Evolutionary conservation across 2,113 vertebrate genomes (phyloP), one percentile per base, ranked within the genome.

Genomic region (Chauna torquata): DNA sequence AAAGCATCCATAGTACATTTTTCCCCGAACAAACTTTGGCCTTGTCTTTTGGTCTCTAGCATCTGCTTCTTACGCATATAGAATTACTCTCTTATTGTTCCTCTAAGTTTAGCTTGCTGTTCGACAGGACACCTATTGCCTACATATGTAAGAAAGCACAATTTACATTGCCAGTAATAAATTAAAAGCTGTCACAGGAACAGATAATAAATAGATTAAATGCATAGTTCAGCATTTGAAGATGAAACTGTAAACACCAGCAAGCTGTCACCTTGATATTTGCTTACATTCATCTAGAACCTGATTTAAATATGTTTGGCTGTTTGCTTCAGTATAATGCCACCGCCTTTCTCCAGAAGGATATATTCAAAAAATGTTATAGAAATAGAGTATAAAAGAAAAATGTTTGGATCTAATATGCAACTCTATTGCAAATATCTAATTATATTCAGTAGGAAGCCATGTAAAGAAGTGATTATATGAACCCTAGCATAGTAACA

Each of bases 211-310:
- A 91, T 50, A 72, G 57, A 84, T 86, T 58, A 94, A 89, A 86
- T 42, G 49, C 38, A 72, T 28, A 87, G 77, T 79, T 95, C 70
- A 92, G 47, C 83, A 85, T 83, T 84, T 91, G 61, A 89, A 92
- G 49, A 94, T 58, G 62, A 82, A 87, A 79, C 47, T 81, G 64
- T 81, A 78, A 86, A 89, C 58, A 89, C 16, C 62, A 95, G 62
- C 83, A 95, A 85, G 58, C 66, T 84, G 70, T 70, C 86, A 87
- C 86, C 66, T 85, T 94, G 88, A 85, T 74, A 89, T 94, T 87
- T 91, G 30, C 81, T 76, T 72, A 24, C 54, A 77, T 76, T 93
- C 55, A 58, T 79, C 91, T 82, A 61, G 49, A 94, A 89, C 57
- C 24, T 5, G 8, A 87, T 76, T 87, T 76, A 87, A 94, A 76